phyloP scores from a whole-genome alignment of 2,113 vertebrate species.

The Burhinus bistriatus region DNA sequence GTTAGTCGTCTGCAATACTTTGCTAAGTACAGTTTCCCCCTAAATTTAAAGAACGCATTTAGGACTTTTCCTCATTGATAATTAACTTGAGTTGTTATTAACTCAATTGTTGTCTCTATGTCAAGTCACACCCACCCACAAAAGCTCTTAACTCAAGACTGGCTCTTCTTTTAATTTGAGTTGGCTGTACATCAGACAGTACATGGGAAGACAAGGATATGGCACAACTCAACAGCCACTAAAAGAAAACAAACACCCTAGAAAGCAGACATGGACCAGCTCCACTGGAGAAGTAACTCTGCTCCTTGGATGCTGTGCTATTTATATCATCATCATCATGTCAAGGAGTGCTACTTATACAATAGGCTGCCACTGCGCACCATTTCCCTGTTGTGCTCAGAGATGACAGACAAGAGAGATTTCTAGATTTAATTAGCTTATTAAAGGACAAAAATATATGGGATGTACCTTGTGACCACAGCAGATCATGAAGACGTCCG shows the following conservation, averaged over 20 bases:
- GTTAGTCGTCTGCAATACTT: not conserved
- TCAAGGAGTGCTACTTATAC: not conserved
- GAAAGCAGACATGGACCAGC: constrained; percentile 48
- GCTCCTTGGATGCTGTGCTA: not conserved
- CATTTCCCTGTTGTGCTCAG: not conserved
- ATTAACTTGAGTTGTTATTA: constrained; percentile 53
- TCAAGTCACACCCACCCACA: constrained; percentile 54
- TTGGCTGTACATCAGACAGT: constrained; percentile 55
- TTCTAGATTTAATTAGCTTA: not conserved
- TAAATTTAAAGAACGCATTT: not conserved
- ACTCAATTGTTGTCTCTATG: constrained; percentile 38
- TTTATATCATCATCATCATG: not conserved
- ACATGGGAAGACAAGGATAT: constrained; percentile 9
- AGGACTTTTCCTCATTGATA: constrained; percentile 35
- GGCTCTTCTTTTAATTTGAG: constrained; percentile 62
- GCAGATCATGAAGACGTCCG: fast-evolving
- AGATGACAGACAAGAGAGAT: not conserved
- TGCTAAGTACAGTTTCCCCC: not conserved
- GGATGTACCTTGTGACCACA: not conserved
- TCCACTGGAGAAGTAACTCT: constrained; percentile 46
- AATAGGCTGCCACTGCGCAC: not conserved
- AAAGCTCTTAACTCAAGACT: constrained; percentile 43
- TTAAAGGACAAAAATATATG: not conserved
- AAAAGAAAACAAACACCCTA: constrained; percentile 58
- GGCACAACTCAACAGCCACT: constrained; percentile 25